Base-by-base conservation (phyloP, 2,113 vertebrate genomes). In the Tichodroma muraria region DNA sequence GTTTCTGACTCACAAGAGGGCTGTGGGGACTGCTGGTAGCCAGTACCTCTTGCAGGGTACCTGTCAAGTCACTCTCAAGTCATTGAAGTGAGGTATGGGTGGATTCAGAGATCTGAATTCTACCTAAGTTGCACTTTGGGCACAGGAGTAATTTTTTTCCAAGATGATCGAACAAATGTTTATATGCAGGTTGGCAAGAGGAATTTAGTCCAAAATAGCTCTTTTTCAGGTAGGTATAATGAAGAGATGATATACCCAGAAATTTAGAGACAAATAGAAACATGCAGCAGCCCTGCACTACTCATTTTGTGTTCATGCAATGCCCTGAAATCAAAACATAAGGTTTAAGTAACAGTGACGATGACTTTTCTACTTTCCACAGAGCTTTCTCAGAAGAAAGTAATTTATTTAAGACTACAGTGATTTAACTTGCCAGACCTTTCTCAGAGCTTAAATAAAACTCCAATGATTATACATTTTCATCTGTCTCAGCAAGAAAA, bases 371-470 rank as follows among this genome's bases (percentile, higher is more conserved):
- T 91, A 6, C 76, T 90, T 96, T 81, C 56, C 53, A 64, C 53
- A 73, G 60, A 78, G 14, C 10, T 88, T 56, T 68, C 83, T 90
- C 64, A 94, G 72, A 83, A 89, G 53, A 79, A 85, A 49, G 63
- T 77, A 61, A 68, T 93, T 93, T 94, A 94, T 92, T 72, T 94
- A 92, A 88, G 86, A 83, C 60, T 91, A 30, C 44, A 71, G 53
- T 88, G 76, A 71, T 93, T 95, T 91, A 75, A 90, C 65, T 90
- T 90, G 49, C 93, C 72, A 91, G 79, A 75, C 68, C 47, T 94
- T 88, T 94, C 89, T 97, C 76, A 88, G 85, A 66, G 38, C 60
- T 79, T 94, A 94, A 97, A 95, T 93, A 95, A 93, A 94, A 78
- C 80, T 69, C 37, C 73, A 72, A 8, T 87, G 86, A 84, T 95